Base-by-base conservation (phyloP, 92 coral and sea anemone genomes). In the Parazoanthus darwini region DNA sequence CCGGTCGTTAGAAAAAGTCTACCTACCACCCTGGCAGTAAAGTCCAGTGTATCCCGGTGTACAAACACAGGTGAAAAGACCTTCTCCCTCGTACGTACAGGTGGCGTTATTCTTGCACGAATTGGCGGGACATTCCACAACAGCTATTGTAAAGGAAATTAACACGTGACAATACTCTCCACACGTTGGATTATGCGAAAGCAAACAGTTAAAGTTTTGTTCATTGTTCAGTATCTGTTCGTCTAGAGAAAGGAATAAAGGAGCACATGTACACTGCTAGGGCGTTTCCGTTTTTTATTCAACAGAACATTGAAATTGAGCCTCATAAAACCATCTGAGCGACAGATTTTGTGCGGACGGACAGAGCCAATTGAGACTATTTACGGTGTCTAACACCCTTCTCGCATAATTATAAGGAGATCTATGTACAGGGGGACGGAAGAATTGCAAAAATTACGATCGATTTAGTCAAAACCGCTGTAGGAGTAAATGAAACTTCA, bases 81-180 rank as follows among this genome's bases (percentile, higher is more conserved):
- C 80, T 6, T 35, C 6, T 77, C 80, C 80, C 80, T 77, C 26
- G 58, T 42, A 77, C 10, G 14, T 44, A 22, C 80, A 77, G 3
- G 51, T 77, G 14, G 54, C 80, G 54, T 77, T 77, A 42, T 77
- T 77, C 23, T 77, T 77, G 80, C 80, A 77, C 29, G 80, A 77
- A 33, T 77, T 20, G 35, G 80, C 58, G 13, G 35, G 29, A 38
- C 80, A 77, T 14, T 77, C 80, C 14, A 77, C 80, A 20, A 77
- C 14, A 44, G 80, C 80, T 77, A 4, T 77, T 20, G 20, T 42
- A 42, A 6, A 42, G 13, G 6, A 43, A 63, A 0, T 18, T 20
- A 15, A 4, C 20, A 63, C 26, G 70, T 63, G n/a, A 63, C 1
- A 63, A 63, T 63, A 14, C 13, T 68, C 8, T 68, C 70, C 1